Percentiles rank a stretch among this genome's conserved stretches.
Conservation (phyloP, 2,797 vertebrate species). For the Phaenicophaeus curvirostris region DNA sequence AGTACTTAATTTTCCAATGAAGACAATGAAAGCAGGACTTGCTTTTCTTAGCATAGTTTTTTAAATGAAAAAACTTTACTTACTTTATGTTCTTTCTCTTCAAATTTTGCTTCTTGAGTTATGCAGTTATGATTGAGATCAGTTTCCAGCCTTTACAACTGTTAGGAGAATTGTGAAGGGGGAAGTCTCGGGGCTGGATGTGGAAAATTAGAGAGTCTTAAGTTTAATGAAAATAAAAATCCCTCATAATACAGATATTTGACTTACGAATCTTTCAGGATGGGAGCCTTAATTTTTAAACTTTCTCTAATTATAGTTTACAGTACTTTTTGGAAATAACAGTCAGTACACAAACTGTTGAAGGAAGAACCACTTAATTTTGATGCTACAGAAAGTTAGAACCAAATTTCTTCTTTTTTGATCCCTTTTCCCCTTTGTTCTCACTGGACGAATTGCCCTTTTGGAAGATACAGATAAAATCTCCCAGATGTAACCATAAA, state of each 20-base stretch:
- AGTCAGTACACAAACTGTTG: not conserved
- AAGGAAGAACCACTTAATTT: not conserved
- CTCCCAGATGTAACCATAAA: not conserved
- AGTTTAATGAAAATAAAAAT: not conserved
- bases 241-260: not conserved
- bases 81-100: not conserved
- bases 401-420: not conserved
- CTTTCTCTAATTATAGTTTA: not conserved
- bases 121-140: rapidly evolving
- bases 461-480: not conserved
- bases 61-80: not conserved
- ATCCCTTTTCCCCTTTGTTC: not conserved
- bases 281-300: not conserved
- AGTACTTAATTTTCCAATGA: not conserved
- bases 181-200: not conserved
- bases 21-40: not conserved
- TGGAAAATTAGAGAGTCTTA: not conserved
- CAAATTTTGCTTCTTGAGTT: not conserved
- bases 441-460: not conserved
- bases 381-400: not conserved
- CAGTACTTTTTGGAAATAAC: not conserved
- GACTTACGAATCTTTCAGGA: not conserved
- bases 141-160: not conserved
- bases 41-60: not conserved
- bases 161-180: not conserved